Percentiles rank a stretch among this genome's conserved stretches.
Evolutionary conservation across 2,797 vertebrate species (phyloP).

Genomic region (Acanthornis magna): DNA sequence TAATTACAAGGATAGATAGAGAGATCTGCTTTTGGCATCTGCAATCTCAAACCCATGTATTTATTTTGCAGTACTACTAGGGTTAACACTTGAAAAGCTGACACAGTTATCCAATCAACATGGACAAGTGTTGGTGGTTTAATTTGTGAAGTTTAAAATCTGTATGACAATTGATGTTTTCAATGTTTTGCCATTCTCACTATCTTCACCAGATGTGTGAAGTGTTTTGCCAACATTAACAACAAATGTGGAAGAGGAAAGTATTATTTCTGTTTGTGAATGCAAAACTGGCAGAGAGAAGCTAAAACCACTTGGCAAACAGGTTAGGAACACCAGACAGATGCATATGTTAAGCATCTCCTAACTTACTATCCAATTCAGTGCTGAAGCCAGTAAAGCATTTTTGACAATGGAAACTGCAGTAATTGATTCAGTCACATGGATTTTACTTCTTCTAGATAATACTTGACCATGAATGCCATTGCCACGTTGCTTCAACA

Average conservation of each 20-base stretch:
- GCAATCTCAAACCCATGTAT: background rate
- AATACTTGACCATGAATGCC: background rate
- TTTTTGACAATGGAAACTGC: conserved; percentile 30
- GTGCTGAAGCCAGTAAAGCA: background rate
- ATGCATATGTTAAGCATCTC: conserved; percentile 12
- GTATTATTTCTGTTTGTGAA: background rate
- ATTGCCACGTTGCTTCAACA: background rate
- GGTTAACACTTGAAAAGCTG: background rate
- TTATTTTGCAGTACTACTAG: background rate
- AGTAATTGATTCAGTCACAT: background rate
- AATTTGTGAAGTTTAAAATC: background rate
- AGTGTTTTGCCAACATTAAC: background rate
- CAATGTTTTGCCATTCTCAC: background rate
- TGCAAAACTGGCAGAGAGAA: conserved; percentile 8
- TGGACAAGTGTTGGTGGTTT: background rate
- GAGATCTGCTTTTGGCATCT: background rate
- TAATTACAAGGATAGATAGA: background rate
- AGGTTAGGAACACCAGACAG: conserved; percentile 5
- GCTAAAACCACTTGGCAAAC: conserved; percentile 18
- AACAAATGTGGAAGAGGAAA: background rate
- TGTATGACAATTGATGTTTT: background rate
- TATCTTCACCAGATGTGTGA: background rate
- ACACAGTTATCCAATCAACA: background rate
- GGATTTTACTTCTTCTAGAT: background rate
- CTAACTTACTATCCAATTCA: background rate